Base-by-base conservation (phyloP, 2,797 vertebrate species). In the Sarcoramphus papa region DNA sequence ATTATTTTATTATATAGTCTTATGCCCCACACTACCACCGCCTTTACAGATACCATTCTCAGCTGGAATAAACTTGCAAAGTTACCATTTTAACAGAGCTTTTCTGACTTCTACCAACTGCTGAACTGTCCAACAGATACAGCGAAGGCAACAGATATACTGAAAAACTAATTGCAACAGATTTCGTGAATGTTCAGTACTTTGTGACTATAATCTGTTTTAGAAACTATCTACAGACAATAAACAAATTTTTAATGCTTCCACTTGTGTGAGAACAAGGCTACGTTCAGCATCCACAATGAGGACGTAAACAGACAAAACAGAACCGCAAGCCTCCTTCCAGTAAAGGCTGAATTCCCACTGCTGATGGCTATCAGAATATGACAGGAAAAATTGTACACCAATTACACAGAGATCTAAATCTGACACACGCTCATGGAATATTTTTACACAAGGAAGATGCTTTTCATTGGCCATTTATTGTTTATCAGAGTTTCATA, bases 131-230 rank as follows among this genome's bases (percentile, higher is more conserved):
- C 64, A 47, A 6, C 8, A 51, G 45, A 69, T 17, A 45, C 4
- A 45, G 18, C 2, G 12, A 41, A 43, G 33, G 37, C 15, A 51
- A 62, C 0, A 30, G 28, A 48, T 51, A 33, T 0, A 69, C 20
- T 27, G 28, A 57, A 73, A 69, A 83, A 65, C 15, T 14, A 47
- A 63, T 4, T 30, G 9, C 41, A 60, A 41, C 18, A 40, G 45
- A 23, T 35, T 40, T 25, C 43, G 54, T 20, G 11, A 53, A n/a
- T 18, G 12, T 51, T 62, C n/a, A 41, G 30, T 20, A 30, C 41
- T 76, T 67, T 7, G 9, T 25, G 35, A 43, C 40, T 48, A 37
- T 18, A 51, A 65, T 10, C 14, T 50, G 4, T 15, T 88, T 65
- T 57, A 76, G 31, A 62, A 80, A 72, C 30, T 33, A 54, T 12